Base-by-base conservation (phyloP, 2,888 invertebrate species). In the Penaeus monodon region DNA sequence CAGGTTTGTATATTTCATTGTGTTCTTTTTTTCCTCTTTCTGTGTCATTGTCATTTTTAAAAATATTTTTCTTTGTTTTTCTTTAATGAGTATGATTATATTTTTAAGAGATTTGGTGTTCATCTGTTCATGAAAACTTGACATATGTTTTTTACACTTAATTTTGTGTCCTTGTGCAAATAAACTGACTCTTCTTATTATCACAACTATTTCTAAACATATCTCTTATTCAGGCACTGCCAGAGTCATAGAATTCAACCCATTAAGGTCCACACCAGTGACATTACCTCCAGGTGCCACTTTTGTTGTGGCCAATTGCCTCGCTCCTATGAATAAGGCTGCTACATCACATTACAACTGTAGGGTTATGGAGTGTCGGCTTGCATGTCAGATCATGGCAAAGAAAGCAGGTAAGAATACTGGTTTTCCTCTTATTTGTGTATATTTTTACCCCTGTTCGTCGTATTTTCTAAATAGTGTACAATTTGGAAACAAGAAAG, bases 221-320 rank as follows among this genome's bases (percentile, higher is more conserved):
- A 8, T 44, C 76, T 88, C 66, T 2, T 83, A 92, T 92, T 22
- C 91, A 95, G 95, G 96, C 90, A 95, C 95, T 91, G 97, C 99
- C 0, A 98, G 98, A 92, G 94, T 96, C 91, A 99, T 99, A 91
- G 96, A 98, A 91, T 99, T 99, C 93, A 95, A 97, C 91, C 99
- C 99, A 0, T 93, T 99, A 85, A 94, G 94, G 89, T 95, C 96
- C 10, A 94, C 94, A 64, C 95, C 96, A 88, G 95, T 99, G n/a
- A 93, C 93, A 8, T 93, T 99, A 84, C 99, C 99, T 0, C 92
- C 94, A 88, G 95, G 95, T 89, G 96, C 96, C 24, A 95, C 95
- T 64, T 99, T 99, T 93, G 97, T 99, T 2, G 96, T 99, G 86
- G 97, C 97, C 68, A 98, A 99, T 92, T 97, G 97, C 92, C 93